A percentile compares a stretch with the other conserved stretches of the same genome.
Evolutionary conservation across 2,113 vertebrate genomes (phyloP).

Genomic region (Chinchilla lanigera): DNA sequence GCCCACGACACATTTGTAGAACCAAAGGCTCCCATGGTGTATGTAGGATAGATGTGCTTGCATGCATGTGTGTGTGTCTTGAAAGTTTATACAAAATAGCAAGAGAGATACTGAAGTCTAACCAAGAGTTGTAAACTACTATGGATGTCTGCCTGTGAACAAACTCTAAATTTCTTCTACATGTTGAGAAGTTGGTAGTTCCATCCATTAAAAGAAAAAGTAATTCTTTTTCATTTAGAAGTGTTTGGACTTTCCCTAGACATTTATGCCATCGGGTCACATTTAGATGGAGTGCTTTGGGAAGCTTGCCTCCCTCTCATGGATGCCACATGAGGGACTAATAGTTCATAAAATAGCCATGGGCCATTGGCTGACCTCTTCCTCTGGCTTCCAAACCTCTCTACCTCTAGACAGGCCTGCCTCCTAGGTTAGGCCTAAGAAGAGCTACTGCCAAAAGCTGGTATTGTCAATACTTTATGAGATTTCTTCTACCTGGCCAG

Average conservation of each 20-base stretch:
- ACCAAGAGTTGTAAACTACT: not conserved
- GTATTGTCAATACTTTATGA: constrained; percentile 43
- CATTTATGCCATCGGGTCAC: not conserved
- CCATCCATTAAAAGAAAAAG: not conserved
- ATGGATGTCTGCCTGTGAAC: not conserved
- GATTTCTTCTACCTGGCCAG: constrained; percentile 27
- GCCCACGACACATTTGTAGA: not conserved
- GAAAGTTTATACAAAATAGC: not conserved
- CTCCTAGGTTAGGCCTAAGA: not conserved
- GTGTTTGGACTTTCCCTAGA: not conserved
- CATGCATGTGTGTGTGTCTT: not conserved
- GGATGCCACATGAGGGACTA: not conserved
- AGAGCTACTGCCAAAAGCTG: not conserved
- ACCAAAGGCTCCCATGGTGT: not conserved
- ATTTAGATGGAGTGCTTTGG: not conserved
- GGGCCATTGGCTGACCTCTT: not conserved
- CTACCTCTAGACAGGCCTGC: not conserved
- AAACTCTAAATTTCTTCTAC: not conserved
- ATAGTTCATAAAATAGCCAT: not conserved
- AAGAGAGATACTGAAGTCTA: constrained; percentile 7
- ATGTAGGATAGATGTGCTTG: not conserved
- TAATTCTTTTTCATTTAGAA: constrained; percentile 4
- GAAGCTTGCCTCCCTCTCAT: not conserved
- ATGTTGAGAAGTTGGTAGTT: not conserved
- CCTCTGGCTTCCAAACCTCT: not conserved